These are phyloP conservation scores for Mantis religiosa DNA, from an alignment of 2,888 invertebrate species.

Conservation along the genomic window DNA sequence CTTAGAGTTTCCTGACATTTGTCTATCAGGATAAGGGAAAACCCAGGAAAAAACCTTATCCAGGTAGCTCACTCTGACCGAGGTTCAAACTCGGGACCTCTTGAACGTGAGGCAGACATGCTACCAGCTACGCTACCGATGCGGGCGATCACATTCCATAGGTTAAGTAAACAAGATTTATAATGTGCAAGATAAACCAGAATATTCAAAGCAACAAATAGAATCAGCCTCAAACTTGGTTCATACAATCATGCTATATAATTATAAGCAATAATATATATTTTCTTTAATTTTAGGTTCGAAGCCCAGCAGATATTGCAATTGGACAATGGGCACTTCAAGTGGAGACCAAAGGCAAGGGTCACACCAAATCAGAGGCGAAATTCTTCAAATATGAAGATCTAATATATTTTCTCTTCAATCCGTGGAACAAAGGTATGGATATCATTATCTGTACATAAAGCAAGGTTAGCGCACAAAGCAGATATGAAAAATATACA, in stretches of 20 bases:
- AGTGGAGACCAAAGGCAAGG: slow-evolving; percentile 53
- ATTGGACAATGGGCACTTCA: slow-evolving; percentile 66
- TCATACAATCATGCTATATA: background rate
- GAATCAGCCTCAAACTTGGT: background rate
- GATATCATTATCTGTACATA: background rate
- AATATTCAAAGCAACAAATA: background rate
- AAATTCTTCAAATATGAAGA: slow-evolving; percentile 56
- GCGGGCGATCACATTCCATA: too few relatives aligned
- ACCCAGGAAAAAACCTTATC: too few relatives aligned
- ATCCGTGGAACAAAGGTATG: slow-evolving; percentile 77
- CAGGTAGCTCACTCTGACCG: too few relatives aligned
- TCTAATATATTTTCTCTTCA: slow-evolving; percentile 72
- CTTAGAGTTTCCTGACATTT: too few relatives aligned
- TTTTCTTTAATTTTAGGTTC: background rate
- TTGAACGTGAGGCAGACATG: too few relatives aligned
- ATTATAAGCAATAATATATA: background rate
- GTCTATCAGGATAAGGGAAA: too few relatives aligned
- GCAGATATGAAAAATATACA: too few relatives aligned
- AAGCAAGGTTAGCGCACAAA: background rate
- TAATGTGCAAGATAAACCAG: too few relatives aligned
- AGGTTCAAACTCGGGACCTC: too few relatives aligned
- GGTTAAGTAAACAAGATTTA: too few relatives aligned
- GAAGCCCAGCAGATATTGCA: slow-evolving; percentile 55
- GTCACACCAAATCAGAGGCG: slow-evolving; percentile 22
- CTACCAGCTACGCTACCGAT: too few relatives aligned